Base-by-base conservation (phyloP, 1,140 invertebrate genomes). In the Palaemon carinicauda region DNA sequence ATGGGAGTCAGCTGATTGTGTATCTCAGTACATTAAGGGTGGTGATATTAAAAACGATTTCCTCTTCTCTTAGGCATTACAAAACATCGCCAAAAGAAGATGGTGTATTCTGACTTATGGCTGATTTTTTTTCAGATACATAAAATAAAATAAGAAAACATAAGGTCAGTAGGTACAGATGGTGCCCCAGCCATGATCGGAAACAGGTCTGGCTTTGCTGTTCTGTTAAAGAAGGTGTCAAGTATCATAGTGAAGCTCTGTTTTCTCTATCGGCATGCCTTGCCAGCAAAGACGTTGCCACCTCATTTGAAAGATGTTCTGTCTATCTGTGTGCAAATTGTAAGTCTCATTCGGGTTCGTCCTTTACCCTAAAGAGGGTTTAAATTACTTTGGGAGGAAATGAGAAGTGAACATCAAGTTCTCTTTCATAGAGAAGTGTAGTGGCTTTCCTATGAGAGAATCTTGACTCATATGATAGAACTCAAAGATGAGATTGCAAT, bases 361-460 rank as follows among this genome's bases (percentile, higher is more conserved):
- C 56, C 56, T 60, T 3, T 60, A 60, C 19, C 3, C 56, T 27
- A 60, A 3, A 60, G 56, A 60, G 56, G 3, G 56, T 60, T 60
- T 14, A 60, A 60, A 27, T 60, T 60, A 14, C n/a, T n/a, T n/a
- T n/a, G n/a, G n/a, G n/a, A n/a, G n/a, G n/a, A n/a, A n/a, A n/a
- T n/a, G n/a, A n/a, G 71, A 74, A 74, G 71, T 74, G 71, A 74
- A 74, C 71, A 74, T 74, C 71, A 74, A 74, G 71, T n/a, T 60
- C 56, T 60, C 56, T 27, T 60, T 27, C 56, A 60, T 27, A 4
- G 3, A 3, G 3, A 60, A 60, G 56, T 60, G 56, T 14, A 3
- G 56, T 60, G 56, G 71, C 71, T 74, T 29, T 74, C 71, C 21
- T 29, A 17, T 74, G 71, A 21, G 71, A 74, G 24, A 74, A 33